These are phyloP conservation scores for Drosophila phalerata DNA, from an alignment of 2,888 invertebrate species.

Conservation along the genomic window DNA sequence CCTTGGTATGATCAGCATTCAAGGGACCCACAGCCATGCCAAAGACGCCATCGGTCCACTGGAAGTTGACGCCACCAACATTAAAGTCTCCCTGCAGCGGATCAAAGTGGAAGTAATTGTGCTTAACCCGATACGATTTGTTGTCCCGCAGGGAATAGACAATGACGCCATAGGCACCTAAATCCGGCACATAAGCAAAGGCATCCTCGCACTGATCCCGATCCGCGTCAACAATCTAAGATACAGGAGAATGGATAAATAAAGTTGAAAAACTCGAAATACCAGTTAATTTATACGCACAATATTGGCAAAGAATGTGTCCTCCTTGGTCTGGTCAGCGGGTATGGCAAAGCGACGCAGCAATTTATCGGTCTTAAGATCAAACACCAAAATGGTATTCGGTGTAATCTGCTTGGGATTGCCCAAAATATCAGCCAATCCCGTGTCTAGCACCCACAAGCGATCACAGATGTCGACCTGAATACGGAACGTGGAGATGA, in stretches of 20 bases:
- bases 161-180: conserved; percentile 91
- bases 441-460: conserved; percentile 93
- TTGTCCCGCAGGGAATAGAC: conserved; percentile 91
- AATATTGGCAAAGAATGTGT: conserved; percentile 93
- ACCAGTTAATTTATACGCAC: conserved; percentile 86
- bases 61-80: conserved; percentile 92
- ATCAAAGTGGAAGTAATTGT: conserved; percentile 94
- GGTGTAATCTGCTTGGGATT: conserved; percentile 88
- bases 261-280: neutral
- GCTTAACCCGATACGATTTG: conserved; percentile 92
- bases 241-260: neutral
- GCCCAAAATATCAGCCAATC: conserved; percentile 90
- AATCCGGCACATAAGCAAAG: conserved; percentile 92
- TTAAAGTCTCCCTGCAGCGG: conserved; percentile 91
- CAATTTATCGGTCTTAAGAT: conserved; percentile 91
- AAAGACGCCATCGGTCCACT: conserved; percentile 94
- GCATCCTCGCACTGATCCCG: conserved; percentile 90
- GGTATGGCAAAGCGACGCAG: conserved; percentile 90
- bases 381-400: conserved; percentile 89
- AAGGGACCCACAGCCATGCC: conserved; percentile 89
- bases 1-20: conserved; percentile 87
- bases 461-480: conserved; percentile 92
- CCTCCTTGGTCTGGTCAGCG: conserved; percentile 89
- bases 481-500: conserved; percentile 91
- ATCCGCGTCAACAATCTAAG: conserved; percentile 89